Evolutionary conservation across 2,888 invertebrate species (phyloP), one percentile per base, ranked within the genome.

Genomic region (Phengaris arion): DNA sequence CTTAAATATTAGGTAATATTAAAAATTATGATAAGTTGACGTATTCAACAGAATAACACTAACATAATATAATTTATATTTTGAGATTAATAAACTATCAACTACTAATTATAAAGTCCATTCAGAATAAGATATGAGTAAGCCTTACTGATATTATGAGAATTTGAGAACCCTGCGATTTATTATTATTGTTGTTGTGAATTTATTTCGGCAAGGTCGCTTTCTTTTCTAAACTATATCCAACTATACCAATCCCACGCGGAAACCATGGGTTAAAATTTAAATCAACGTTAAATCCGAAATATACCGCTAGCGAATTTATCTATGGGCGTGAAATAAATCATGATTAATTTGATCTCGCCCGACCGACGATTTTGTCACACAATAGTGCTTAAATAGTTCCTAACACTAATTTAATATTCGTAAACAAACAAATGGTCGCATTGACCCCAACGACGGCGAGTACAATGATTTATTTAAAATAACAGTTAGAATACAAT

Each of bases 381-480:
- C 57, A 57, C n/a, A 55, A 55, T n/a, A 7, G 7, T 48, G 48
- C 6, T 48, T 48, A 48, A 55, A 55, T 55, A 13, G 55, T 55
- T 55, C 55, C 55, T 55, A 55, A 55, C 55, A 55, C n/a, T n/a
- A n/a, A 55, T 55, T 55, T 55, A 55, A 55, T 55, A n/a, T 55
- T 8, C 48, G 48, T 48, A 48, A 48, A 48, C 7, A 1, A 55
- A n/a, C 55, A n/a, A n/a, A 55, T 55, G n/a, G 7, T 7, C n/a
- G 6, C 55, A 55, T n/a, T 55, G n/a, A 55, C 55, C 55, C 55
- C 7, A 55, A 13, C 55, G n/a, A n/a, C 55, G n/a, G 55, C n/a
- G 55, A 55, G 13, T 55, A n/a, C 6, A 7, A 55, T 55, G 6
- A 55, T 55, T 55, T 55, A n/a, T 55, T 22, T 22, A 22, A 55